Percentiles rank a stretch among this genome's conserved stretches.
Evolutionary conservation across 2,888 invertebrate genomes (phyloP).

Genomic region (Nephrocerus scutellatus): DNA sequence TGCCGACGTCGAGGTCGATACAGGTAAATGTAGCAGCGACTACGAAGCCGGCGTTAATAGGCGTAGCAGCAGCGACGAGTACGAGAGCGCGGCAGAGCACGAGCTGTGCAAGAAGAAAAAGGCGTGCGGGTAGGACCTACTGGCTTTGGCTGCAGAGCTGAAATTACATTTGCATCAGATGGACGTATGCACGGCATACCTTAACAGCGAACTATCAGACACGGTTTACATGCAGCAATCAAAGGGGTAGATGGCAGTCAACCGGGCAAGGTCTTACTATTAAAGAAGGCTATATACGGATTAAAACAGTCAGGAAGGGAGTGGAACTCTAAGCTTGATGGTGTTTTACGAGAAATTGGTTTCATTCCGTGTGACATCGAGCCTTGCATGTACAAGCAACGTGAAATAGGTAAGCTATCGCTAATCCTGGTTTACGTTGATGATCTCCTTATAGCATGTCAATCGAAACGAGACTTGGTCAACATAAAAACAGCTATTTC

Average conservation of each 20-base stretch:
- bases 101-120: conserved; percentile 15
- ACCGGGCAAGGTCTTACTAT: conserved; percentile 13
- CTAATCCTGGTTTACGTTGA: conserved; percentile 16
- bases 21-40: conserved; percentile 6
- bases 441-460: conserved; percentile 16
- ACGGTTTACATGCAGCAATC: conserved; percentile 20
- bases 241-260: conserved; percentile 3
- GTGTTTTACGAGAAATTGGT: conserved; percentile 13
- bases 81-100: conserved; percentile 17
- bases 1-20: too few species aligned
- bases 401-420: conserved; percentile 3
- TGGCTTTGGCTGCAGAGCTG: conserved; percentile 18
- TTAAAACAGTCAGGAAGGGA: too few species aligned
- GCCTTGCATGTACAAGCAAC: conserved; percentile 16
- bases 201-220: conserved; percentile 19
- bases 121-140: conserved; percentile 16
- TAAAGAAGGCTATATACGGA: too few species aligned
- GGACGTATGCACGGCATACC: conserved; percentile 20
- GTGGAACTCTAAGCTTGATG: too few species aligned
- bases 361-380: conserved; percentile 16
- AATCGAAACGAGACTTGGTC: conserved; percentile 10
- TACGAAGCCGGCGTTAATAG: too few species aligned
- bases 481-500: too few species aligned
- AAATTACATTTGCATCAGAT: conserved; percentile 20
- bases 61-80: conserved; percentile 13